These are phyloP conservation scores for Drosophila littoralis DNA, from an alignment of 1,140 invertebrate genomes.

Conservation along the genomic window DNA sequence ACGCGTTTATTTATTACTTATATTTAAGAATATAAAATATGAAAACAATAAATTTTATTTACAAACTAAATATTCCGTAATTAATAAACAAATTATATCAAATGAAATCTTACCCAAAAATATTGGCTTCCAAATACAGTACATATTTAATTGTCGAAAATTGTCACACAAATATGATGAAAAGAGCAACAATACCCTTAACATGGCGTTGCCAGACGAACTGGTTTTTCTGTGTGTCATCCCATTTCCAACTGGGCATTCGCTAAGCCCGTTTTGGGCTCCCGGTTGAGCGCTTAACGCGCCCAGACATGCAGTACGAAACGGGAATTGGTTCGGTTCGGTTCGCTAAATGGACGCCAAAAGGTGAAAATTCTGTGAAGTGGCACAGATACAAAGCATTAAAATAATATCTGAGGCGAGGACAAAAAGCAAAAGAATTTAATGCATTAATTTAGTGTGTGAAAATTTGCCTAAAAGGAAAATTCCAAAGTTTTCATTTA, in stretches of 20 bases:
- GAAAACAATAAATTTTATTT: background rate
- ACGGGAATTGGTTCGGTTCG: slow-evolving; percentile 71
- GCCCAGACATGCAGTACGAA: slow-evolving; percentile 59
- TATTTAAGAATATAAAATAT: too few relatives aligned
- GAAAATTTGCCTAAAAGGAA: background rate
- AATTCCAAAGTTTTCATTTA: background rate
- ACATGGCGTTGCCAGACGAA: slow-evolving; percentile 29
- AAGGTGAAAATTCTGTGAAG: slow-evolving; percentile 39
- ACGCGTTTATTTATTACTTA: too few relatives aligned
- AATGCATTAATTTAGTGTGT: background rate
- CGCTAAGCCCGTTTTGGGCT: slow-evolving; percentile 61
- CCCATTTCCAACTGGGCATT: slow-evolving; percentile 63
- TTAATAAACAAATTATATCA: background rate
- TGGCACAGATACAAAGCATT: slow-evolving; percentile 3
- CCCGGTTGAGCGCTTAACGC: slow-evolving; percentile 52
- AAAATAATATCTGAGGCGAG: slow-evolving; percentile 14
- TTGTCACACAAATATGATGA: background rate
- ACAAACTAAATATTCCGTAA: background rate
- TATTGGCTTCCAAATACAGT: too few relatives aligned
- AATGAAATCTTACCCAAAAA: too few relatives aligned
- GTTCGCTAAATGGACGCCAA: slow-evolving; percentile 64
- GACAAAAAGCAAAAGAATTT: slow-evolving; percentile 14
- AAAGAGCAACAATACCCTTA: background rate
- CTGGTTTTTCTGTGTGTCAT: slow-evolving; percentile 44
- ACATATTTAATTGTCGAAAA: background rate